phyloP scores from a whole-genome alignment of 2,888 invertebrate genomes.

The Tanypteryx hageni region DNA sequence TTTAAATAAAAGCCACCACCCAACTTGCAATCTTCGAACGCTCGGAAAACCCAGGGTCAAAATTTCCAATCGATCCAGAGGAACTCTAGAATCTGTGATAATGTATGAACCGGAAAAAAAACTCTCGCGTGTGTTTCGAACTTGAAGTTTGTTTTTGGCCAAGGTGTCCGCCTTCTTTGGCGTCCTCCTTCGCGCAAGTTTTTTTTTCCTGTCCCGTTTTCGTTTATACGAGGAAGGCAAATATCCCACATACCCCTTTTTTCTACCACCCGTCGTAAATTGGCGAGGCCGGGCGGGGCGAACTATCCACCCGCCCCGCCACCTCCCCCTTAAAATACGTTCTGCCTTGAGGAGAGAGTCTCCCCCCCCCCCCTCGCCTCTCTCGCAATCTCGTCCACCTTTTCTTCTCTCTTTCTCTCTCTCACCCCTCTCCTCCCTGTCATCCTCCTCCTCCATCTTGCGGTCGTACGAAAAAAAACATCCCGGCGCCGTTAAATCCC shows the following conservation, averaged over 20 bases:
- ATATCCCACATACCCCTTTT: conserved; percentile 1
- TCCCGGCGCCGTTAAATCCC: conserved; percentile 19
- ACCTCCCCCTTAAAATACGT: background rate
- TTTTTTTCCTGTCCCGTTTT: background rate
- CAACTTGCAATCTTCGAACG: no score
- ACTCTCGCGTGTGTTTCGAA: background rate
- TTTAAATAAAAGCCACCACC: no score
- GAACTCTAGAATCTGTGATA: no score
- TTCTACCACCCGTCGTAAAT: background rate
- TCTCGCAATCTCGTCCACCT: background rate
- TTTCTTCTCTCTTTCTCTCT: background rate
- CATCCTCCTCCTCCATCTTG: background rate
- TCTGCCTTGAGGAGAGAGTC: background rate
- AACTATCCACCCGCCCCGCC: background rate
- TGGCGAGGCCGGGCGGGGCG: conserved; percentile 2
- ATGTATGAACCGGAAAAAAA: no score
- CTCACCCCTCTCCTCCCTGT: background rate
- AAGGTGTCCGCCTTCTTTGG: background rate
- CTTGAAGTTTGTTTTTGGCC: background rate
- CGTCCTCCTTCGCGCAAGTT: background rate
- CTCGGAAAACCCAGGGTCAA: no score
- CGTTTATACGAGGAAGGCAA: background rate
- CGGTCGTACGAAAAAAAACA: background rate
- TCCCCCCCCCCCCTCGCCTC: background rate
- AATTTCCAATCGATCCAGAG: no score